Base-by-base conservation (phyloP, 2,888 invertebrate genomes). In the Lysandra coridon region DNA sequence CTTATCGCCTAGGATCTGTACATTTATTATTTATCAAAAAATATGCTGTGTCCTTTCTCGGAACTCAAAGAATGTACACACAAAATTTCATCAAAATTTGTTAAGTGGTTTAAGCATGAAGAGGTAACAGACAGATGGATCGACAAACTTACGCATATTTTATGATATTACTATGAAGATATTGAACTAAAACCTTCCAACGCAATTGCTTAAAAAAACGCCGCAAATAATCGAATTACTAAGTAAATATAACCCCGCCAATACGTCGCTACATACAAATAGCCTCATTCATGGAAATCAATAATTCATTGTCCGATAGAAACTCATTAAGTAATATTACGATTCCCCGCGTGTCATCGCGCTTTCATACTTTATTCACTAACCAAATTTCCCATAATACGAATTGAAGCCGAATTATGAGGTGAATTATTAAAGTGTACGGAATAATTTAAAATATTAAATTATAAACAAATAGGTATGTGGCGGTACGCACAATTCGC, bases 271-370 rank as follows among this genome's bases (percentile, higher is more conserved):
- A 69, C 69, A 37, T 69, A 69, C 14, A 37, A 69, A 69, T 69
- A 69, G 69, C 69, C 69, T 69, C 33, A 69, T 33, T 69, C 33
- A 33, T 3, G 69, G 33, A 37, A 69, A 69, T 69, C 69, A 69
- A 69, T 69, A 69, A 69, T 69, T 69, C 69, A 69, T 37, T 69
- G 69, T 69, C 33, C 69, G 33, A 69, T 69, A 37, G 37, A 37
- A 69, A 69, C 33, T 69, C 69, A 69, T 69, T 69, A 37, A 14
- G 33, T 33, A 14, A 69, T 69, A 69, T 69, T 37, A 69, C 69
- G 23, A 69, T 69, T 37, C 33, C 69, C 69, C 69, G 37, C 69
- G 33, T 37, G 33, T 69, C 69, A 37, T 69, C 33, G 33, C 69
- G 33, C 10, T 5, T 33, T 69, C 69, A 37, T 69, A 69, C 33